Evolutionary conservation across 2,113 vertebrate species (phyloP).

Genomic region (Oryzias curvinotus): DNA sequence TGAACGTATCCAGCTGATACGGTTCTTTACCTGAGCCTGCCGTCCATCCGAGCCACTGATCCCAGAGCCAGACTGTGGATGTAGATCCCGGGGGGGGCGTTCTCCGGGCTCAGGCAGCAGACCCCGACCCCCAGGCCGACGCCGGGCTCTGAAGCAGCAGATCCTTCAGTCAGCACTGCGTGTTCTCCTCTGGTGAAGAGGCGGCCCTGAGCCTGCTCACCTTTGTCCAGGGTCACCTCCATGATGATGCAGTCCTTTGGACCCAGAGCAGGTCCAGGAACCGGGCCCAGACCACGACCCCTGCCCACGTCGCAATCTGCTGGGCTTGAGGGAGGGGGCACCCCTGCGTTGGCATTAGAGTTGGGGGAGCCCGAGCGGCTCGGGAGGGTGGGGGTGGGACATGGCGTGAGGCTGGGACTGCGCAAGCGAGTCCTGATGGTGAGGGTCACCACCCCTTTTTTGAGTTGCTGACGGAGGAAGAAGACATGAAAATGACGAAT

Average conservation of each 20-base stretch:
- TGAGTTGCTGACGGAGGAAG: constrained; percentile 84
- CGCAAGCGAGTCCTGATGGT: constrained; percentile 91
- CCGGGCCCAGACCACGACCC: constrained; percentile 78
- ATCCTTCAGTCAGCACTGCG: neutral
- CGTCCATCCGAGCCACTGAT: constrained; percentile 95
- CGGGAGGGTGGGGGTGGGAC: constrained; percentile 85
- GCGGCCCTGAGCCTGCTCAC: constrained; percentile 55
- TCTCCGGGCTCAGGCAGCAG: constrained; percentile 89
- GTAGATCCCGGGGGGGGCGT: constrained; percentile 89
- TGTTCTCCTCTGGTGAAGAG: neutral
- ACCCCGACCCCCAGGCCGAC: constrained; percentile 93
- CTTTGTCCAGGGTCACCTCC: constrained; percentile 95
- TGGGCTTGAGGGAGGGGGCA: constrained; percentile 12
- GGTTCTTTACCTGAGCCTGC: constrained; percentile 84
- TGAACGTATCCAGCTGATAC: neutral
- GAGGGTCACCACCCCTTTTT: constrained; percentile 91
- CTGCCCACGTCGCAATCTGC: constrained; percentile 83
- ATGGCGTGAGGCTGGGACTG: constrained; percentile 93
- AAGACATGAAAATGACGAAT: neutral
- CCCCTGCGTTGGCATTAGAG: constrained; percentile 73
- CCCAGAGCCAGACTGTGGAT: constrained; percentile 94
- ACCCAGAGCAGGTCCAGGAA: constrained; percentile 64
- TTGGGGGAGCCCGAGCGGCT: constrained; percentile 91
- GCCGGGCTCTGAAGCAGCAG: constrained; percentile 79
- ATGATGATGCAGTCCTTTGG: constrained; percentile 94